Evolutionary conservation across 2,888 invertebrate species (phyloP).

Genomic region (Hoplodrina ambigua): DNA sequence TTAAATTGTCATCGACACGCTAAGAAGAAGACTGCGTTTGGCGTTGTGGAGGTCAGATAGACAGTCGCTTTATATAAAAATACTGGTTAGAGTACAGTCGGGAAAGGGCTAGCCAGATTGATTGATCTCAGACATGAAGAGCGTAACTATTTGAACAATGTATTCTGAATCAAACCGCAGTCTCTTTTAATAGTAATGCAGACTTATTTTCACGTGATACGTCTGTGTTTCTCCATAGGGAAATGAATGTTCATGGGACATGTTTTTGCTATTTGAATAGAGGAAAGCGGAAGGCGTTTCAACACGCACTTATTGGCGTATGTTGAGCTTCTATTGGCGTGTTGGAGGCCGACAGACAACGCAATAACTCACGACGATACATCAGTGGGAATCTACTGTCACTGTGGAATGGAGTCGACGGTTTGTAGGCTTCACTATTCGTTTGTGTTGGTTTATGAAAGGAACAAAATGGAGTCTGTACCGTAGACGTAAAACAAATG

Average conservation of each 20-base stretch:
- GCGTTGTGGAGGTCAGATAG: too few species aligned
- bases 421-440: constrained; percentile 27
- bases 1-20: too few species aligned
- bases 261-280: constrained; percentile 65
- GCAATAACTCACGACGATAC: constrained; percentile 58
- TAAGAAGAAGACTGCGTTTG: too few species aligned
- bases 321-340: constrained; percentile 62
- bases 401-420: constrained; percentile 35
- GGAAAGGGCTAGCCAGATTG: too few species aligned
- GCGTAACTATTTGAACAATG: background rate
- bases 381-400: constrained; percentile 37
- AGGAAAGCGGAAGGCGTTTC: constrained; percentile 61
- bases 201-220: constrained; percentile 26
- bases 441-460: background rate
- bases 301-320: constrained; percentile 63
- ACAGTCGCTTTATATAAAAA: too few species aligned
- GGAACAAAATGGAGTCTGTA: background rate
- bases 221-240: constrained; percentile 30
- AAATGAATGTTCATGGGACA: constrained; percentile 35
- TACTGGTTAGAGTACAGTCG: too few species aligned
- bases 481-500: background rate
- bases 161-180: constrained; percentile 30
- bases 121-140: too few species aligned
- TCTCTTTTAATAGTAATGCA: background rate
- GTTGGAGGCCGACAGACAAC: constrained; percentile 53